Evolutionary conservation across 2,797 vertebrate genomes (phyloP), one percentile per base, ranked within the genome.

Genomic region (Peromyscus eremicus): DNA sequence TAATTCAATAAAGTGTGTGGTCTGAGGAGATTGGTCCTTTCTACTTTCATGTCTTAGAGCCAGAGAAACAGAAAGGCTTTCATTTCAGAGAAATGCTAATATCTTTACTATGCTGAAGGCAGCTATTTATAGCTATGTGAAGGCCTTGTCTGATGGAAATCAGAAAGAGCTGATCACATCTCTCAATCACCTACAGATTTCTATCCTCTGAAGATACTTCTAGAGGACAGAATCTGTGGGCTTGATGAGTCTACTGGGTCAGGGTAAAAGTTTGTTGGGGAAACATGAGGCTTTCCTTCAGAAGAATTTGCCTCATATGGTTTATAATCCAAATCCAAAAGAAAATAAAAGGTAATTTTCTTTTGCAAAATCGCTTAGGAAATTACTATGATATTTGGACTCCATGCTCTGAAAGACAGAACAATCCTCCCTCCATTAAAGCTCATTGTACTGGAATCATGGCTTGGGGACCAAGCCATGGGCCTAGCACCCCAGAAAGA

Each of bases 401-500:
- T 82, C n/a, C 85, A 34, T 29, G 91, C 29, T 87, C 6, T 40
- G 8, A 76, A 34, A 43, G 34, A 62, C 71, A 77, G 70, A 93
- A 14, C 27, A 3, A 5, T 29, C 29, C 29, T 29, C 12, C 6
- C 82, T 16, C 34, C 40, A 52, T 46, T 49, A 55, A 88, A 76
- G 62, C 52, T 89, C 62, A 70, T 82, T 64, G 13, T 25, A 37
- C 29, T 43, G 57, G n/a, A 37, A 29, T 14, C 21, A 92, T 52
- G 71, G 32, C 27, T 93, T 49, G 92, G 60, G 66, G 46, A 34
- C 57, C 71, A 86, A 92, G 68, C 43, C 25, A 64, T 23, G 86
- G 10, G 83, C 62, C 82, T 55, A 60, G 52, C 40, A 43, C 19
- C 62, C n/a, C 40, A 43, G 46, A 57, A 92, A 83, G 80, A 57